Evolutionary conservation across 2,888 invertebrate genomes (phyloP).

Genomic region (Venustoraphidia nigricollis): DNA sequence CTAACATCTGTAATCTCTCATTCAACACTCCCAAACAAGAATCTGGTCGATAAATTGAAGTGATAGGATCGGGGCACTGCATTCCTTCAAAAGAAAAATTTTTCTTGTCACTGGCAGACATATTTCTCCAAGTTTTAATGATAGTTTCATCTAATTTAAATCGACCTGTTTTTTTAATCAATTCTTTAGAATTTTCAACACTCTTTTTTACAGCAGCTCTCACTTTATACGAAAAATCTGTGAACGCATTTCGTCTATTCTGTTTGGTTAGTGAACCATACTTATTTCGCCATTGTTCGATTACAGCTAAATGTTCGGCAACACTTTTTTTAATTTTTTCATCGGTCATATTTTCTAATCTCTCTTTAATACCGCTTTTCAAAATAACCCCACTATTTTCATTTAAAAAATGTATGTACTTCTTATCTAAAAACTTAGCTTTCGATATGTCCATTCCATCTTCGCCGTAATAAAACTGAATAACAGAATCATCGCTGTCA

Average conservation of each 20-base stretch:
- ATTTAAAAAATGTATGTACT: conserved; percentile 67
- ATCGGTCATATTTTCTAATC: conserved; percentile 31
- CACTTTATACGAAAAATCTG: too few relatives aligned
- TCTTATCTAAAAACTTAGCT: conserved; percentile 63
- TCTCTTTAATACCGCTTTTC: conserved; percentile 36
- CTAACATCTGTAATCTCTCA: conserved; percentile 58
- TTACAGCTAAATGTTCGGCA: not conserved
- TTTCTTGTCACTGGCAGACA: conserved; percentile 14
- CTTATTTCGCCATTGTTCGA: too few relatives aligned
- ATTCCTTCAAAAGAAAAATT: too few relatives aligned
- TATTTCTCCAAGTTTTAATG: conserved; percentile 48
- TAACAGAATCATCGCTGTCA: conserved; percentile 82
- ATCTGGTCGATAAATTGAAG: conserved; percentile 53
- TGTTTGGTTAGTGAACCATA: too few relatives aligned
- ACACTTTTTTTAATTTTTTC: too few relatives aligned
- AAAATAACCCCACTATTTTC: conserved; percentile 58
- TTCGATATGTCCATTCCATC: conserved; percentile 84
- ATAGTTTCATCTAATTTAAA: conserved; percentile 41
- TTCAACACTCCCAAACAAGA: conserved; percentile 68
- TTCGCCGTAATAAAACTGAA: conserved; percentile 90
- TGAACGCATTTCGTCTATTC: too few relatives aligned
- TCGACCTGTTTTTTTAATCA: conserved; percentile 34
- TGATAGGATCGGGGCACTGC: conserved; percentile 59
- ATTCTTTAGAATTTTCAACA: too few relatives aligned
- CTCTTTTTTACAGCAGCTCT: too few relatives aligned